Percentiles rank a stretch among this genome's conserved stretches.
phyloP scores from a whole-genome alignment of 1,140 invertebrate genomes.

The Oreohelix idahoensis region DNA sequence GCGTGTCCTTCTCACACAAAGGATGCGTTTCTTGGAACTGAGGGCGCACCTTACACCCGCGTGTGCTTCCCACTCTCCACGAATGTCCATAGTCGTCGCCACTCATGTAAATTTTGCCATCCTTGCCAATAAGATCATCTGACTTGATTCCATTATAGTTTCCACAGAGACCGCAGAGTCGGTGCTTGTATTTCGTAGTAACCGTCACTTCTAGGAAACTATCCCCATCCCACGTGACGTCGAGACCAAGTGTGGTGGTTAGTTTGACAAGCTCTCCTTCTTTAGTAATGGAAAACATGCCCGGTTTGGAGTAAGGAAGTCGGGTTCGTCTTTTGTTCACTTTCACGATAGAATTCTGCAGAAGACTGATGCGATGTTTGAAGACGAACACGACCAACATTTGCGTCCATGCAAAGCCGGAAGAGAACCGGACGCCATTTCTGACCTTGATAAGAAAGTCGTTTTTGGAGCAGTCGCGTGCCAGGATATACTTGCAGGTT shows the following conservation, averaged over 20 bases:
- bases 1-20: constrained; percentile 58
- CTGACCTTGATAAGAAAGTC: constrained; percentile 88
- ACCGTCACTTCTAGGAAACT: constrained; percentile 92
- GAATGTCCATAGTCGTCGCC: constrained; percentile 85
- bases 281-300: constrained; percentile 69
- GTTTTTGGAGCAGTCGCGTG: constrained; percentile 72
- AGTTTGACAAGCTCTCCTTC: constrained; percentile 73
- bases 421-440: constrained; percentile 86
- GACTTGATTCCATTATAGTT: constrained; percentile 83
- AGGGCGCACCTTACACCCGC: constrained; percentile 78
- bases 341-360: constrained; percentile 89
- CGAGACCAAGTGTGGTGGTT: constrained; percentile 58
- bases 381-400: constrained; percentile 78
- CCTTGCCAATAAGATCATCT: constrained; percentile 78
- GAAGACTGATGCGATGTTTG: constrained; percentile 85
- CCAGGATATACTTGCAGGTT: constrained; percentile 89
- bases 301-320: constrained; percentile 77
- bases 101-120: constrained; percentile 80
- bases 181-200: constrained; percentile 83
- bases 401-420: constrained; percentile 82
- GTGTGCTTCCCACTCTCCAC: constrained; percentile 87
- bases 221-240: constrained; percentile 91
- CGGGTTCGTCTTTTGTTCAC: constrained; percentile 82
- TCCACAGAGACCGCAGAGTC: constrained; percentile 91
- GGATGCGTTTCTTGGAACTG: constrained; percentile 47